These are phyloP conservation scores for Porites australiensis DNA, from an alignment of 64 coral and sea anemone species.

Conservation along the genomic window DNA sequence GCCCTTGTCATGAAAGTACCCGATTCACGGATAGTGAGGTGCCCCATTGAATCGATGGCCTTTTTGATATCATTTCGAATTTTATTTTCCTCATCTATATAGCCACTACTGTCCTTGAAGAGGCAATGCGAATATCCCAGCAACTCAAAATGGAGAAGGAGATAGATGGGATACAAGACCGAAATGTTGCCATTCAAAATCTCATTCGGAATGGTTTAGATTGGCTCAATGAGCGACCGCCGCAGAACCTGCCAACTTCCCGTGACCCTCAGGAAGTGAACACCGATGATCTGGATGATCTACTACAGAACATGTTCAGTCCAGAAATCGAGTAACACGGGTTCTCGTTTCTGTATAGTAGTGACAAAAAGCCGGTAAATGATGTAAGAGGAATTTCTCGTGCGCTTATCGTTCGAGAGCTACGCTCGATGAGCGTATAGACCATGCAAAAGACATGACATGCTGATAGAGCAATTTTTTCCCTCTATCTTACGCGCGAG, in stretches of 20 bases:
- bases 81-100: not conserved
- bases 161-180: slow-evolving; percentile 50
- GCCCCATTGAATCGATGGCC: too few species aligned
- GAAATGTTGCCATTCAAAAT: slow-evolving; percentile 4
- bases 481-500: too few species aligned
- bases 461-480: too few species aligned
- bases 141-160: slow-evolving; percentile 24
- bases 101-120: slow-evolving; percentile 1
- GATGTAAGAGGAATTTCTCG: not conserved
- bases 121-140: not conserved
- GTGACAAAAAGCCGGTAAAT: not conserved
- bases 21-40: too few species aligned
- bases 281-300: not conserved
- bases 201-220: not conserved
- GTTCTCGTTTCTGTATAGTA: too few species aligned
- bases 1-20: too few species aligned
- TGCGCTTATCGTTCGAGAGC: too few species aligned
- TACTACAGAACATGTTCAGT: not conserved
- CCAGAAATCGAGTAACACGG: not conserved
- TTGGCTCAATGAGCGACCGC: not conserved
- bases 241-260: not conserved
- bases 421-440: too few species aligned
- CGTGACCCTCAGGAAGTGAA: not conserved
- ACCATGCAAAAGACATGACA: too few species aligned
- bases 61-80: too few species aligned